These are phyloP conservation scores for Teinopalpus imperialis DNA, from an alignment of 2,888 invertebrate genomes.

Conservation along the genomic window DNA sequence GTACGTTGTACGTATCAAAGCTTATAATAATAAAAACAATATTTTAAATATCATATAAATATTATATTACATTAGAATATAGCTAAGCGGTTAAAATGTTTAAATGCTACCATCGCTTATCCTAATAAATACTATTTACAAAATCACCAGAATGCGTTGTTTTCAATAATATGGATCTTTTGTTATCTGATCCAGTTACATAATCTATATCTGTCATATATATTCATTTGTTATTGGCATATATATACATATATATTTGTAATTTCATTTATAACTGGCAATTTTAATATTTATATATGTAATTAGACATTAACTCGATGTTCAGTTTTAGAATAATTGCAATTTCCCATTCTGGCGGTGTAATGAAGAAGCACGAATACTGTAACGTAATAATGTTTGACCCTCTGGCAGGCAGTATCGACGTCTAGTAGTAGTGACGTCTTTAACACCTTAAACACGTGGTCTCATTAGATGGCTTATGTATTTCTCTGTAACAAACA, in stretches of 20 bases:
- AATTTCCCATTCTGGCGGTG: constrained; percentile 72
- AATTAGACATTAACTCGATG: not conserved
- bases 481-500: constrained; percentile 74
- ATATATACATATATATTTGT: no score
- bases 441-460: constrained; percentile 67
- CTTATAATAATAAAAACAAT: constrained; percentile 61
- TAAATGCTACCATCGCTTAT: constrained; percentile 75
- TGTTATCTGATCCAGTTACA: not conserved
- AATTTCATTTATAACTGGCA: not conserved
- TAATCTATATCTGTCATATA: constrained; percentile 1
- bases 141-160: constrained; percentile 71
- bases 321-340: constrained; percentile 44
- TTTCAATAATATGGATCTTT: constrained; percentile 8
- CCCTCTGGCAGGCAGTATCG: constrained; percentile 36
- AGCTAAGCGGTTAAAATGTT: constrained; percentile 73
- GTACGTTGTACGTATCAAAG: constrained; percentile 68
- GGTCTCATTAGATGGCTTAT: constrained; percentile 71
- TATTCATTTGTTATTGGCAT: no score
- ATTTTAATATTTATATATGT: not conserved
- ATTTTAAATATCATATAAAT: constrained; percentile 78
- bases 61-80: constrained; percentile 78
- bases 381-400: constrained; percentile 63
- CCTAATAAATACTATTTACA: constrained; percentile 81
- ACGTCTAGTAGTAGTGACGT: constrained; percentile 35
- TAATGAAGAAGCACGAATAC: constrained; percentile 77